Evolutionary conservation across 2,888 invertebrate species (phyloP).

Genomic region (Acanthosoma haemorrhoidale): DNA sequence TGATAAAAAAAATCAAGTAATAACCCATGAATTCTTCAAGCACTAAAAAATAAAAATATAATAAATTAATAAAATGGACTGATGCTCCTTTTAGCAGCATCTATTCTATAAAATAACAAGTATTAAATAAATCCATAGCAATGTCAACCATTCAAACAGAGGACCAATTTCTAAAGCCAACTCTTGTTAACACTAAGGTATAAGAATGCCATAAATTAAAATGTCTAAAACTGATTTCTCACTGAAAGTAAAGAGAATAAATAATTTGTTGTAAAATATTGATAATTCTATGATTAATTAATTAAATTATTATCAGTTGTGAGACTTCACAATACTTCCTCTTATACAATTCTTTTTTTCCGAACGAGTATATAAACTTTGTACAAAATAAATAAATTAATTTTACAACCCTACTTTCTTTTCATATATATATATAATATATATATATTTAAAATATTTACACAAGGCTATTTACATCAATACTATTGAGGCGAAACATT

Average conservation of each 20-base stretch:
- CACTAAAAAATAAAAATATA: background rate
- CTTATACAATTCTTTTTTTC: constrained; percentile 13
- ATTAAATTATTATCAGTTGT: constrained; percentile 12
- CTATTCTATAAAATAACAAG: background rate
- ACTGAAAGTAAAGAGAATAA: too few relatives aligned
- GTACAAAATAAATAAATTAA: constrained; percentile 31
- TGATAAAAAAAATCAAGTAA: background rate
- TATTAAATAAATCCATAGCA: too few relatives aligned
- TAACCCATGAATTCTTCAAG: too few relatives aligned
- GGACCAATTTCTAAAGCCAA: background rate
- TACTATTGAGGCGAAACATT: constrained; percentile 35
- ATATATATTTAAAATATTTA: constrained; percentile 34
- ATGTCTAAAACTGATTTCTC: background rate
- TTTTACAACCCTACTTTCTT: constrained; percentile 12
- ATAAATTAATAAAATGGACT: background rate
- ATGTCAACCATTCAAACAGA: too few relatives aligned
- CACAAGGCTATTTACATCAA: constrained; percentile 34
- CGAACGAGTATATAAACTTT: constrained; percentile 26
- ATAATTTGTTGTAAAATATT: too few relatives aligned
- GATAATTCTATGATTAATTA: too few relatives aligned
- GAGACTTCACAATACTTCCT: constrained; percentile 18
- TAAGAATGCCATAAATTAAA: background rate
- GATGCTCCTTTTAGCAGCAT: background rate
- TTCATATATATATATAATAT: constrained; percentile 14
- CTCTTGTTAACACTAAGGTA: background rate